Evolutionary conservation across 2,888 invertebrate species (phyloP).

Genomic region (Terebella lapidaria): DNA sequence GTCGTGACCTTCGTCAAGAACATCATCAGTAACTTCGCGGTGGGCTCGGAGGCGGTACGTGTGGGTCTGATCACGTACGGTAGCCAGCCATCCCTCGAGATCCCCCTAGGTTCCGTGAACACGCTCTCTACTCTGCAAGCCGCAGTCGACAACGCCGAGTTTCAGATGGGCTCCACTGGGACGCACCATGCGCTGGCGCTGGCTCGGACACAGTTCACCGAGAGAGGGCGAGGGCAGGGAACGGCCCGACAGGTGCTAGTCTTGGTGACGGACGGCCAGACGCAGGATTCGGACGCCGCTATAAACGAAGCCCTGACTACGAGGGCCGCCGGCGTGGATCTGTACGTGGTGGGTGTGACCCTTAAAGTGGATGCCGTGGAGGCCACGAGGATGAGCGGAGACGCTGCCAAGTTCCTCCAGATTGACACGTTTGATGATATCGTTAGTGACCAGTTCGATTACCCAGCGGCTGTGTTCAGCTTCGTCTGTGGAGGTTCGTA

Average conservation of each 20-base stretch:
- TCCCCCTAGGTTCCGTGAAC: neutral
- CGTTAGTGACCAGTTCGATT: neutral
- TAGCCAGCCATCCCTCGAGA: neutral
- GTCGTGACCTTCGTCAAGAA: neutral
- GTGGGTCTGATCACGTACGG: conserved; percentile 1
- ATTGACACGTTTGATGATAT: neutral
- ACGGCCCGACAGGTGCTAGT: neutral
- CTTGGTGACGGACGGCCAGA: neutral
- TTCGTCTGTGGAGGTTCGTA: too few species aligned
- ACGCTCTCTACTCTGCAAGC: neutral
- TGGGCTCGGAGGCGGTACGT: neutral
- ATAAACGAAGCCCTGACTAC: neutral
- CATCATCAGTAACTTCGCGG: neutral
- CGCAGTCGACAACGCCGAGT: neutral
- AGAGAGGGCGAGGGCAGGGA: neutral
- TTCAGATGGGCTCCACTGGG: neutral
- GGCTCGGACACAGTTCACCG: neutral
- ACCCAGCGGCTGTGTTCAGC: neutral
- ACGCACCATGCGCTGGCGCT: neutral
- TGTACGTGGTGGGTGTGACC: neutral
- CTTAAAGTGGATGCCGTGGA: neutral
- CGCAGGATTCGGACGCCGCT: neutral
- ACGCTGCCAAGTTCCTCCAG: neutral
- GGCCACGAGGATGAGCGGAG: neutral
- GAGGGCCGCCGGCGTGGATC: neutral